A percentile compares a stretch with the other conserved stretches of the same genome.
Evolutionary conservation across 2,797 vertebrate species (phyloP).

Genomic region (Percopsis omiscomaycus): DNA sequence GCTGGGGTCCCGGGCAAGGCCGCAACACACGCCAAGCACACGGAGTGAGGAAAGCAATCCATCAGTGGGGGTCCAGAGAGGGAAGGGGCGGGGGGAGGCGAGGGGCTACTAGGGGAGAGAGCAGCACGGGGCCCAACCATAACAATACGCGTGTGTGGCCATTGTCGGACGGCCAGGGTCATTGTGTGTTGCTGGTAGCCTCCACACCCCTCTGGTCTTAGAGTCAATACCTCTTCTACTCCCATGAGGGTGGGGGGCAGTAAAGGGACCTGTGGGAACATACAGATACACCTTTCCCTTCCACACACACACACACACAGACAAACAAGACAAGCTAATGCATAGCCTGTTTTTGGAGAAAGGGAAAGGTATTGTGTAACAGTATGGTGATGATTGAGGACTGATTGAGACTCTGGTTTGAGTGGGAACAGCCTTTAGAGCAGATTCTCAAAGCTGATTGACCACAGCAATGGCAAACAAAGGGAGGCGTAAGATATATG

Average conservation of each 20-base stretch:
- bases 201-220: constrained; percentile 59
- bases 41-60: constrained; percentile 71
- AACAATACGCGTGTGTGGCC: constrained; percentile 65
- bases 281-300: constrained; percentile 39
- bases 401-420: neutral
- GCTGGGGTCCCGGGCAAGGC: constrained; percentile 50
- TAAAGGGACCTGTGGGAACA: constrained; percentile 49
- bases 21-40: constrained; percentile 59
- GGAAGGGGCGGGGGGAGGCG: constrained; percentile 17
- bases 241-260: constrained; percentile 46
- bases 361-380: constrained; percentile 18
- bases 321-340: constrained; percentile 23
- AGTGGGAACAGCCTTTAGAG: neutral
- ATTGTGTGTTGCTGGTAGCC: constrained; percentile 55
- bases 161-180: constrained; percentile 65
- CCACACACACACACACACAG: constrained; percentile 27
- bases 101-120: neutral
- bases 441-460: neutral
- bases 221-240: constrained; percentile 56
- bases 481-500: neutral
- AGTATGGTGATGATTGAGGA: neutral
- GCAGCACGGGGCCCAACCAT: constrained; percentile 48
- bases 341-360: constrained; percentile 30
- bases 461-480: neutral
- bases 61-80: constrained; percentile 58